Percentiles rank a stretch among this genome's conserved stretches.
Evolutionary conservation across 2,113 vertebrate species (phyloP).

Genomic region (Amphilophus citrinellus): DNA sequence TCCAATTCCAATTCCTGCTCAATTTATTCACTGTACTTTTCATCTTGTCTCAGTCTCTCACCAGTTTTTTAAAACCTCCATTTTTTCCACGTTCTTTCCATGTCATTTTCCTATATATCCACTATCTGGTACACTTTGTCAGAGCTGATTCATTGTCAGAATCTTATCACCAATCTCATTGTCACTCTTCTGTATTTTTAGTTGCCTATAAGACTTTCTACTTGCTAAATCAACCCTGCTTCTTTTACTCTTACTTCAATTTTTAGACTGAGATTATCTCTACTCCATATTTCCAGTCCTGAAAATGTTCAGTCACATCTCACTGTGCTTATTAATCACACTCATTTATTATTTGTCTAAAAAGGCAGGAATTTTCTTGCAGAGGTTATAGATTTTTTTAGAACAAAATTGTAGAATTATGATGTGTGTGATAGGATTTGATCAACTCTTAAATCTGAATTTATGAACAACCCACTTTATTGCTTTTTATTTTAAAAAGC

Average conservation of each 20-base stretch:
- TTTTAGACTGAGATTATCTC: neutral
- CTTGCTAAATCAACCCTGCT: slow-evolving; percentile 1
- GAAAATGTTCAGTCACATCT: slow-evolving; percentile 5
- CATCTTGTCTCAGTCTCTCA: neutral
- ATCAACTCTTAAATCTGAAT: neutral
- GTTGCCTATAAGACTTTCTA: slow-evolving; percentile 12
- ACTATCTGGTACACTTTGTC: slow-evolving; percentile 3
- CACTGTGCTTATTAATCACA: neutral
- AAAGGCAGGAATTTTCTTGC: neutral
- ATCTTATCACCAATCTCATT: slow-evolving; percentile 17
- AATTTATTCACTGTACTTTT: slow-evolving; percentile 35
- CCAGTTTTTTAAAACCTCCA: neutral
- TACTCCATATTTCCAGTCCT: neutral
- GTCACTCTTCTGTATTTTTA: slow-evolving; percentile 8
- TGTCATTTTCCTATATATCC: neutral
- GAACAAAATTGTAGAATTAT: neutral
- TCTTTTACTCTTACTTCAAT: neutral
- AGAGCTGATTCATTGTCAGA: neutral
- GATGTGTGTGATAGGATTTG: neutral
- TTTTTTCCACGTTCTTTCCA: neutral
- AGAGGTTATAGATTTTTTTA: neutral
- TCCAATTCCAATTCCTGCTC: slow-evolving; percentile 38
- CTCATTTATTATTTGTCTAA: neutral
- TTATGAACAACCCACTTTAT: neutral
- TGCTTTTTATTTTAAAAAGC: slow-evolving; percentile 7